Evolutionary conservation across 1,140 invertebrate genomes (phyloP).

Genomic region (Hydropsyche tenuis): DNA sequence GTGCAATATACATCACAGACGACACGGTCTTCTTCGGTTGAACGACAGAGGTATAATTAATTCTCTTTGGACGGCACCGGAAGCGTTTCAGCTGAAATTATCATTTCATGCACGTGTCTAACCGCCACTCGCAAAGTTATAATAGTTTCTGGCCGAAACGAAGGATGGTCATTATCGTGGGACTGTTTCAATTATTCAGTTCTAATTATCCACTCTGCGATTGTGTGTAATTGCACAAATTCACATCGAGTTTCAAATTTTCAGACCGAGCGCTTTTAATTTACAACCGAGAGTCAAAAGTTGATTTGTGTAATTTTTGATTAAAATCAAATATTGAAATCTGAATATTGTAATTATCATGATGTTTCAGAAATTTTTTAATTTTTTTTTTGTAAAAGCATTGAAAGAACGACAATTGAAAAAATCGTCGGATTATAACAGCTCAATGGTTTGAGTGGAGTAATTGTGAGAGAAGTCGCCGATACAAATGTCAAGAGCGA

Average conservation of each 20-base stretch:
- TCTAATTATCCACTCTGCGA: slow-evolving; percentile 38
- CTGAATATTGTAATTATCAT: too few relatives aligned
- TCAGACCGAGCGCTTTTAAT: not conserved
- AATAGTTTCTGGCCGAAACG: slow-evolving; percentile 41
- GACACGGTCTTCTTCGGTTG: not conserved
- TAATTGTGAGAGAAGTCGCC: too few relatives aligned
- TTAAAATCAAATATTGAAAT: too few relatives aligned
- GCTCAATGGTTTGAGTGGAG: too few relatives aligned
- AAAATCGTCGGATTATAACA: too few relatives aligned
- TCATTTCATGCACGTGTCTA: slow-evolving; percentile 33
- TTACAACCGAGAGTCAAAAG: not conserved
- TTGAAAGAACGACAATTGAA: too few relatives aligned
- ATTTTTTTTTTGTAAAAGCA: too few relatives aligned
- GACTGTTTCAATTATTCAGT: slow-evolving; percentile 40
- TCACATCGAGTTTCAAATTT: too few relatives aligned
- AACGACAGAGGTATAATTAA: slow-evolving; percentile 22
- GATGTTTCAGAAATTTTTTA: too few relatives aligned
- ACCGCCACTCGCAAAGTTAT: slow-evolving; percentile 36
- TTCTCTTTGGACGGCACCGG: slow-evolving; percentile 8
- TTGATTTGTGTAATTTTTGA: not conserved
- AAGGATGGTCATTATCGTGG: slow-evolving; percentile 32
- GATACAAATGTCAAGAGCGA: not conserved
- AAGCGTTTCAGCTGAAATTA: slow-evolving; percentile 24
- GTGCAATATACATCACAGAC: too few relatives aligned
- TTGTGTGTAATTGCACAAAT: too few relatives aligned